Conservation (phyloP, 2,888 invertebrate species). For the Chymomyza amoena region DNA sequence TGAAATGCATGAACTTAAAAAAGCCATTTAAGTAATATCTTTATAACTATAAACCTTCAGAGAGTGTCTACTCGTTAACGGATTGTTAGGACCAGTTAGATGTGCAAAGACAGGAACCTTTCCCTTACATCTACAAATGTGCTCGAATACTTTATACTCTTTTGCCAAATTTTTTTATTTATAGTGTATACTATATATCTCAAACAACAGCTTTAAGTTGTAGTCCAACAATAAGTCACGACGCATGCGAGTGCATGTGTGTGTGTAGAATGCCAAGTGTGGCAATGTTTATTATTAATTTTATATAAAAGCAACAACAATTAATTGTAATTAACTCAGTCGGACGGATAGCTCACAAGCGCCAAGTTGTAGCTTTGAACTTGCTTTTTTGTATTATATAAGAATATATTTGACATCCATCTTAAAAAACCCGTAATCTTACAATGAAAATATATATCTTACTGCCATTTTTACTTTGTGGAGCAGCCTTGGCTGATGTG, state of each 20-base stretch:
- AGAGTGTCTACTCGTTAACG: too few relatives aligned
- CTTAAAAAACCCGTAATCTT: not conserved
- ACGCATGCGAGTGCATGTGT: slow-evolving; percentile 29
- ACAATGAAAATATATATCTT: slow-evolving; percentile 7
- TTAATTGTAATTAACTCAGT: slow-evolving; percentile 75
- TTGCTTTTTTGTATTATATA: not conserved
- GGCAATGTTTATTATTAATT: slow-evolving; percentile 60
- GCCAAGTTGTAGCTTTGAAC: slow-evolving; percentile 37
- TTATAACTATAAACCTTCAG: too few relatives aligned
- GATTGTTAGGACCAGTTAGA: too few relatives aligned
- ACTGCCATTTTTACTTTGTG: slow-evolving; percentile 35
- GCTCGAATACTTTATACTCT: not conserved
- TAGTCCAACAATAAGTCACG: slow-evolving; percentile 44
- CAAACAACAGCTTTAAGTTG: slow-evolving; percentile 35
- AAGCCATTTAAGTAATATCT: too few relatives aligned
- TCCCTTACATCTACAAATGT: not conserved
- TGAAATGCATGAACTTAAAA: too few relatives aligned
- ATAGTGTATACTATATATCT: not conserved
- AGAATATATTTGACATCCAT: not conserved
- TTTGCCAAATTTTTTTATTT: not conserved
- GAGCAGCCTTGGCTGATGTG: slow-evolving; percentile 51
- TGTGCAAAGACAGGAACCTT: too few relatives aligned
- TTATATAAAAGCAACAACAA: slow-evolving; percentile 77
- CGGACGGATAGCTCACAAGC: slow-evolving; percentile 54
- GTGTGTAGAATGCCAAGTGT: not conserved